phyloP scores from a whole-genome alignment of 2,113 vertebrate genomes.

The Girardinichthys multiradiatus region DNA sequence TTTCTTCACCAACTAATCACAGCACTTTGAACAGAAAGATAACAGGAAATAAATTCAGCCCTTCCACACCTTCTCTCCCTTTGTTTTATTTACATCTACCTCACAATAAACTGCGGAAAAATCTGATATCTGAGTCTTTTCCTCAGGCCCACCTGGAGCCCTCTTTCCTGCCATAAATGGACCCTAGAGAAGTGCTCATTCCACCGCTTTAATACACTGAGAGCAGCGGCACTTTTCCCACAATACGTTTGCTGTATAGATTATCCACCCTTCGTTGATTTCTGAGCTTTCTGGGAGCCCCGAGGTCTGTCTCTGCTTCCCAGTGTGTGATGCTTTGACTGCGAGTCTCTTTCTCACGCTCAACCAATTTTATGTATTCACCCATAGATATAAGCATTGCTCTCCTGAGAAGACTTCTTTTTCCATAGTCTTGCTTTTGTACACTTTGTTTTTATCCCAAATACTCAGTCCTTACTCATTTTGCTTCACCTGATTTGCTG shows the following conservation, averaged over 20 bases:
- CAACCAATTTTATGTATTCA: constrained; percentile 71
- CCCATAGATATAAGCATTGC: constrained; percentile 62
- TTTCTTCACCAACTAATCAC: too few species aligned
- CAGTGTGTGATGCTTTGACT: constrained; percentile 51
- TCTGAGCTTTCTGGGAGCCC: constrained; percentile 62
- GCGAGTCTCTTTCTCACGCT: constrained; percentile 68
- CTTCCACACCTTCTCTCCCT: background rate
- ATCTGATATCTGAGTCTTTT: constrained; percentile 20
- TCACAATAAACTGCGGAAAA: background rate
- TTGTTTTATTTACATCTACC: constrained; percentile 20
- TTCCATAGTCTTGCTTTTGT: constrained; percentile 42
- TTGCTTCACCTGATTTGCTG: constrained; percentile 2
- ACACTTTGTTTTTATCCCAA: constrained; percentile 21
- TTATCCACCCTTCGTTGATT: constrained; percentile 72
- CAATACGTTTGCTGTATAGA: constrained; percentile 69
- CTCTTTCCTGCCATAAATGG: constrained; percentile 52
- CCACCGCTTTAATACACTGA: constrained; percentile 56
- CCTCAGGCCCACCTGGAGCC: constrained; percentile 32
- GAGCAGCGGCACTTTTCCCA: constrained; percentile 67
- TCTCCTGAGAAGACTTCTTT: constrained; percentile 47
- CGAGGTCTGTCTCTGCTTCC: constrained; percentile 65
- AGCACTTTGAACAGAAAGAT: too few species aligned
- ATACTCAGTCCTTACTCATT: background rate
- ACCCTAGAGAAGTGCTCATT: constrained; percentile 54
- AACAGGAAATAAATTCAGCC: background rate